These are phyloP conservation scores for Ceratina calcarata DNA, from an alignment of 1,140 invertebrate genomes.

Conservation along the genomic window DNA sequence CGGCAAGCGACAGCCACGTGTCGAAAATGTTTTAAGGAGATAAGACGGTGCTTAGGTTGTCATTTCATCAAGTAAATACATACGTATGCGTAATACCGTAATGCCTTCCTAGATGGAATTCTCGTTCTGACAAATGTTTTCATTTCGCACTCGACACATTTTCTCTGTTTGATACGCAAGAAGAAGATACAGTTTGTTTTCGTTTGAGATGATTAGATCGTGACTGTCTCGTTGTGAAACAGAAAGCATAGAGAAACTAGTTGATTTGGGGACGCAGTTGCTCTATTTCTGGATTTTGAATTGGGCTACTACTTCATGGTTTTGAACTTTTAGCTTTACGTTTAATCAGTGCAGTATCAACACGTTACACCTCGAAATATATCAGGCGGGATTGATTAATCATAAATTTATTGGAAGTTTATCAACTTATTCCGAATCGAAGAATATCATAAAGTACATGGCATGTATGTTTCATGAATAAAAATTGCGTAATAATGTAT, in stretches of 20 bases:
- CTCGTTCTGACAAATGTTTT: background rate
- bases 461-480: too few relatives aligned
- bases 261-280: conserved; percentile 41
- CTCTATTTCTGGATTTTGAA: conserved; percentile 64
- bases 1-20: background rate
- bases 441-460: too few relatives aligned
- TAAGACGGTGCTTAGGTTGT: background rate
- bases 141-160: background rate
- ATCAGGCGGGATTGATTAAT: too few relatives aligned
- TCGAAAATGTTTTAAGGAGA: background rate
- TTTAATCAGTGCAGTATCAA: background rate
- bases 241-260: conserved; percentile 25
- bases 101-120: background rate
- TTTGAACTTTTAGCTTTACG: conserved; percentile 20
- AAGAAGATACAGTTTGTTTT: background rate
- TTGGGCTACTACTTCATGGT: conserved; percentile 30
- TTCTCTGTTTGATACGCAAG: too few relatives aligned
- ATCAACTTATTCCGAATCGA: too few relatives aligned
- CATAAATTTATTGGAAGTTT: too few relatives aligned
- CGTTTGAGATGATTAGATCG: background rate
- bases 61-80: background rate
- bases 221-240: background rate
- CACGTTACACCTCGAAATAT: too few relatives aligned
- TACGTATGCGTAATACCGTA: background rate
- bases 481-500: too few relatives aligned